Evolutionary conservation across 2,113 vertebrate genomes (phyloP).

Genomic region (Pterocles gutturalis): DNA sequence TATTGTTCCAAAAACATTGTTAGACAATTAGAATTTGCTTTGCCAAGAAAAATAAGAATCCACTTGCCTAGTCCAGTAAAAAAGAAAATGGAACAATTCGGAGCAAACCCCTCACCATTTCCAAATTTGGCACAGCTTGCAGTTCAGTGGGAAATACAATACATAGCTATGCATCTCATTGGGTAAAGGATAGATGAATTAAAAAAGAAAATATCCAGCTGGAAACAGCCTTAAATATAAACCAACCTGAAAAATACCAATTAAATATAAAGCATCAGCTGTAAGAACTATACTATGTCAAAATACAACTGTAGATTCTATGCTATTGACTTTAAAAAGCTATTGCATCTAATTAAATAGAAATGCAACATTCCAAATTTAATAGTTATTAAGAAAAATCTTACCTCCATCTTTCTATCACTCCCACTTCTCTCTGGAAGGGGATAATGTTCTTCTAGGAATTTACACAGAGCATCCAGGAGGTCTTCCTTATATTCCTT

Average conservation of each 20-base stretch:
- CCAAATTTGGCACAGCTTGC: not conserved
- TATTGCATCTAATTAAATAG: not conserved
- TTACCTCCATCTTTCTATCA: slow-evolving; percentile 62
- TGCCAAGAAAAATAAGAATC: slow-evolving; percentile 48
- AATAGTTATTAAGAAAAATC: not conserved
- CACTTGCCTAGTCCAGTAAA: not conserved
- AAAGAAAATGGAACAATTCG: not conserved
- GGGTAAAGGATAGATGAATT: not conserved
- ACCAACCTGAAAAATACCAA: not conserved
- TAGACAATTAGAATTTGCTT: slow-evolving; percentile 40
- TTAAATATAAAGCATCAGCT: not conserved
- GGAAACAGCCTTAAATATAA: not conserved
- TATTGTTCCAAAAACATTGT: slow-evolving; percentile 18
- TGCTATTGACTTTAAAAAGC: not conserved
- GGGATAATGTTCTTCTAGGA: slow-evolving; percentile 77
- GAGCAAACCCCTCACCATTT: not conserved
- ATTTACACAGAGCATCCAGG: slow-evolving; percentile 33
- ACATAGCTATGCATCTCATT: not conserved
- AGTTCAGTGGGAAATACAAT: slow-evolving; percentile 3
- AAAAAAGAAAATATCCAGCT: not conserved
- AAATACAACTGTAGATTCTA: not conserved
- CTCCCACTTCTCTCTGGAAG: not conserved
- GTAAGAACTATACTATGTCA: not conserved
- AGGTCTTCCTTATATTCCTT: slow-evolving; percentile 56
- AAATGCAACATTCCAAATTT: not conserved